phyloP scores from a whole-genome alignment of 2,888 invertebrate genomes.

The Pseudanteris insignis region DNA sequence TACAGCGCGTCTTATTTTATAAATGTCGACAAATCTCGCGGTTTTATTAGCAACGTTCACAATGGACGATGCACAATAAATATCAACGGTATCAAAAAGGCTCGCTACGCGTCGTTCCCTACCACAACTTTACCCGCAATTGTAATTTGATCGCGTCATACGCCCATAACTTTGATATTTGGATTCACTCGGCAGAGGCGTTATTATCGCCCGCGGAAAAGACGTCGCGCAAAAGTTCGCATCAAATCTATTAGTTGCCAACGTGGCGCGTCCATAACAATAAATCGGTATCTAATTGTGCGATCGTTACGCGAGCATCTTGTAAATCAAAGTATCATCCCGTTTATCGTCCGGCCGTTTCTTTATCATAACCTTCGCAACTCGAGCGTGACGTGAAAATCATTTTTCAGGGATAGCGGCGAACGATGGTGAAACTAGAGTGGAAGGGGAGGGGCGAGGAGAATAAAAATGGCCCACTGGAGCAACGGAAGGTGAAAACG shows the following conservation, averaged over 20 bases:
- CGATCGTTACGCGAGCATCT: constrained; percentile 3
- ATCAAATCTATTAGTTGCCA: constrained; percentile 15
- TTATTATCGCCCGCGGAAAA: constrained; percentile 25
- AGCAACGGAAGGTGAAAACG: too few relatives aligned
- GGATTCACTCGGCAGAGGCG: constrained; percentile 6
- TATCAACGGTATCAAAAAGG: constrained; percentile 28
- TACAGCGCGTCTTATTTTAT: constrained; percentile 21
- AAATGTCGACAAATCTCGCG: constrained; percentile 35
- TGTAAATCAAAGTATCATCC: too few relatives aligned
- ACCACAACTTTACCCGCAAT: constrained; percentile 22
- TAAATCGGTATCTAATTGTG: constrained; percentile 20
- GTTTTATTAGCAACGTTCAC: constrained; percentile 35
- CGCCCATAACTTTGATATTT: constrained; percentile 27
- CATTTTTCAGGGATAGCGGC: constrained; percentile 10
- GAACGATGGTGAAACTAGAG: too few relatives aligned
- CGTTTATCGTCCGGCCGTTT: too few relatives aligned
- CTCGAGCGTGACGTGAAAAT: not conserved
- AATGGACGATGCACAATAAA: constrained; percentile 31
- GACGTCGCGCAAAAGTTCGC: not conserved
- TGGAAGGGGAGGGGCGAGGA: too few relatives aligned
- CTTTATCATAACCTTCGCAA: too few relatives aligned
- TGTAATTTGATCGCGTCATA: constrained; percentile 26
- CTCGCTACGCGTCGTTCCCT: constrained; percentile 13
- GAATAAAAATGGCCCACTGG: too few relatives aligned
- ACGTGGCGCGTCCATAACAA: constrained; percentile 9